These are phyloP conservation scores for Morpho achilles DNA, from an alignment of 2,888 invertebrate species.

Conservation along the genomic window DNA sequence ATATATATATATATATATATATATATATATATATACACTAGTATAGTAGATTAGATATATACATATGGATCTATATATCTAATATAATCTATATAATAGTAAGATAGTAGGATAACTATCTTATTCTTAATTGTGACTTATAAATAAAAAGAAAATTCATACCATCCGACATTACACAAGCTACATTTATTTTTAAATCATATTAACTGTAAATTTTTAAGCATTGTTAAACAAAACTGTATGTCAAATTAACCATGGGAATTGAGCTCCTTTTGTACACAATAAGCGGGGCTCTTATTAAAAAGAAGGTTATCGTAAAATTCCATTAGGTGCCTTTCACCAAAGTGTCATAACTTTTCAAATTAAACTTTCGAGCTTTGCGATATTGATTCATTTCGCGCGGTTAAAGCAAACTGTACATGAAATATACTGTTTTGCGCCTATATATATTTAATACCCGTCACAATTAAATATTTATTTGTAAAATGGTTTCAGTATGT, in stretches of 20 bases:
- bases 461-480: neutral
- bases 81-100: no score
- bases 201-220: slow-evolving; percentile 46
- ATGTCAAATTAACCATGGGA: slow-evolving; percentile 72
- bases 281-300: slow-evolving; percentile 43
- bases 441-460: no score
- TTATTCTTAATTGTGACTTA: no score
- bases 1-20: no score
- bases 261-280: slow-evolving; percentile 66
- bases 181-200: slow-evolving; percentile 6
- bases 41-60: no score
- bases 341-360: slow-evolving; percentile 8
- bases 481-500: slow-evolving; percentile 1
- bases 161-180: no score
- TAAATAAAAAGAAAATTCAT: no score
- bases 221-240: slow-evolving; percentile 63
- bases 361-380: slow-evolving; percentile 5
- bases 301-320: slow-evolving; percentile 22
- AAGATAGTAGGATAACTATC: no score
- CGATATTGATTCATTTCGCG: neutral
- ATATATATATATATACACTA: no score
- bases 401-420: neutral
- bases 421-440: neutral
- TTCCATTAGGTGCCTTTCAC: slow-evolving; percentile 11
- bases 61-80: no score